phyloP scores from a whole-genome alignment of 2,888 invertebrate genomes.

The Sceliomorpha sp. region DNA sequence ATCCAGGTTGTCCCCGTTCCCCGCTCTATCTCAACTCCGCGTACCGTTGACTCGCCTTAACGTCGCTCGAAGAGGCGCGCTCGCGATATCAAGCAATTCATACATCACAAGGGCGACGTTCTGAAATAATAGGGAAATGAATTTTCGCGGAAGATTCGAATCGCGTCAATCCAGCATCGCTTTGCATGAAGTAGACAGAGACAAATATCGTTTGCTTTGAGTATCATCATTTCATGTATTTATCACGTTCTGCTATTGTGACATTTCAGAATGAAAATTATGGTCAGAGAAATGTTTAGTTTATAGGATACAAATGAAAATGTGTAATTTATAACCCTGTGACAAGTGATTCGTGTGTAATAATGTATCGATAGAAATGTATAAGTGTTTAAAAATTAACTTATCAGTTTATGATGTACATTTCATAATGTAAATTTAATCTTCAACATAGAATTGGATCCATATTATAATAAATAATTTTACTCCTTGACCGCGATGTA shows the following conservation, averaged over 20 bases:
- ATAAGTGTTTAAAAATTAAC: no score
- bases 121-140: slow-evolving; percentile 80
- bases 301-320: no score
- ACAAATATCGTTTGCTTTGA: slow-evolving; percentile 25
- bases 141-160: slow-evolving; percentile 69
- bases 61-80: slow-evolving; percentile 24
- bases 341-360: no score
- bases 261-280: no score
- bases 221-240: slow-evolving; percentile 27
- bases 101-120: slow-evolving; percentile 77
- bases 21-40: slow-evolving; percentile 32
- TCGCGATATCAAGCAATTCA: slow-evolving; percentile 77
- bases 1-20: slow-evolving; percentile 34
- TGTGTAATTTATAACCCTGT: no score
- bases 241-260: slow-evolving; percentile 6
- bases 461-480: no score
- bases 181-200: slow-evolving; percentile 22
- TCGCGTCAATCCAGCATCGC: slow-evolving; percentile 16
- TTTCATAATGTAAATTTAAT: no score
- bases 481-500: no score
- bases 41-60: slow-evolving; percentile 45
- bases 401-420: no score
- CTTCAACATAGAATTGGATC: no score
- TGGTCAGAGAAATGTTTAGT: no score
- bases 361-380: no score